Evolutionary conservation across 2,888 invertebrate genomes (phyloP).

Genomic region (Esperia sulphurella): DNA sequence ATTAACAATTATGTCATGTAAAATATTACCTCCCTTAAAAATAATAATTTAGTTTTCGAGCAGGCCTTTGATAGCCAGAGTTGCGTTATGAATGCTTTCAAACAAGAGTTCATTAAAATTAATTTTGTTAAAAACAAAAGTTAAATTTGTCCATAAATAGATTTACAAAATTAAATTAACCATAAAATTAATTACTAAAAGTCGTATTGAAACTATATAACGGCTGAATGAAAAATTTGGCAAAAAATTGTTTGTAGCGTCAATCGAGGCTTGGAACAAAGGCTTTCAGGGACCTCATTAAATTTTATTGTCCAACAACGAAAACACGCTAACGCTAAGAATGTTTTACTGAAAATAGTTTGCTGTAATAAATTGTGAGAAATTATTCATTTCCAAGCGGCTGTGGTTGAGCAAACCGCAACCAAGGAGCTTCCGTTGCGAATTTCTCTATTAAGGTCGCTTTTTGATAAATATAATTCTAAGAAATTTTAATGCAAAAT

Average conservation of each 20-base stretch:
- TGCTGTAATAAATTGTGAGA: conserved; percentile 14
- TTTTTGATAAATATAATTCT: not conserved
- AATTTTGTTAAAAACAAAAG: no score
- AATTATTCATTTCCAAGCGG: conserved; percentile 11
- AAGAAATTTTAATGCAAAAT: not conserved
- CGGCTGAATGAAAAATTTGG: conserved; percentile 36
- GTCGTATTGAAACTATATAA: conserved; percentile 24
- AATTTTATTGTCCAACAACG: conserved; percentile 26
- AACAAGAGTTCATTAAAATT: no score
- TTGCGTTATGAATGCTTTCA: no score
- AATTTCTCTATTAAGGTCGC: not conserved
- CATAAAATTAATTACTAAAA: no score
- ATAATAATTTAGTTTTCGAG: no score
- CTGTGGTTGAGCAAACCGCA: not conserved
- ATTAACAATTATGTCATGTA: no score
- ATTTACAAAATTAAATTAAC: no score
- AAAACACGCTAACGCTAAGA: conserved; percentile 16
- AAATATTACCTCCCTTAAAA: no score
- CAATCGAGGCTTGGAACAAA: conserved; percentile 26
- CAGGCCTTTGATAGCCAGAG: no score
- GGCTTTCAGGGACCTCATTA: conserved; percentile 24
- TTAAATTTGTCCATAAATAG: no score
- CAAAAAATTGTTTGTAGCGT: conserved; percentile 25
- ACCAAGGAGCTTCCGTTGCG: not conserved
- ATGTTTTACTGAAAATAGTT: conserved; percentile 15